Conservation (phyloP, 1,140 invertebrate species). For the Drosophila yakuba region DNA sequence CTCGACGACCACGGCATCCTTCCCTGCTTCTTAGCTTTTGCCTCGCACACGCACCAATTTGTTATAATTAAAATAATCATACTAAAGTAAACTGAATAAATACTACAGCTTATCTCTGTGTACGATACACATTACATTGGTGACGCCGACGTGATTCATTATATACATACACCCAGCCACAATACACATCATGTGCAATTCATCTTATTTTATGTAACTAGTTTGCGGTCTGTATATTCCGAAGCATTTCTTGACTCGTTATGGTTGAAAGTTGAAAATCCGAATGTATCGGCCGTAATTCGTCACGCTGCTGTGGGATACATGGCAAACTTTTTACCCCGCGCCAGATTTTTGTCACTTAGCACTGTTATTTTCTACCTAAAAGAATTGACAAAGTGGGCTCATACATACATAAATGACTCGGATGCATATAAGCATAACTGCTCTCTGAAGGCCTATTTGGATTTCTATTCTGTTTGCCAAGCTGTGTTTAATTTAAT, state of each 20-base stretch:
- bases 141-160: no score
- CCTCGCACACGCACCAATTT: no score
- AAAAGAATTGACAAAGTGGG: constrained; percentile 89
- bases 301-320: constrained; percentile 90
- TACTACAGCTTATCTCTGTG: no score
- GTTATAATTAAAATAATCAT: no score
- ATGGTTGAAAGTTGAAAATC: constrained; percentile 87
- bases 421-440: constrained; percentile 85
- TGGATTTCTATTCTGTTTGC: constrained; percentile 95
- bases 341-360: constrained; percentile 89
- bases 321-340: constrained; percentile 90
- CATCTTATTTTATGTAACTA: constrained; percentile 91
- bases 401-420: constrained; percentile 90
- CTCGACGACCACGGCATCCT: no score
- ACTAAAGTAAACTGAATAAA: no score
- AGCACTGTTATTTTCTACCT: constrained; percentile 87
- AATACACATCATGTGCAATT: constrained; percentile 92
- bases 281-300: constrained; percentile 86
- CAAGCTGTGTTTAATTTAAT: constrained; percentile 96
- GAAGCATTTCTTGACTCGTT: constrained; percentile 90
- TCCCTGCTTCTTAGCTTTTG: no score
- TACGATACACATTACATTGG: no score
- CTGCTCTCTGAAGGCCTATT: constrained; percentile 88
- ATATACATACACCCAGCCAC: no score
- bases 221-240: constrained; percentile 88